Conservation (phyloP, 2,888 invertebrate species). For the Cheilosia soror region DNA sequence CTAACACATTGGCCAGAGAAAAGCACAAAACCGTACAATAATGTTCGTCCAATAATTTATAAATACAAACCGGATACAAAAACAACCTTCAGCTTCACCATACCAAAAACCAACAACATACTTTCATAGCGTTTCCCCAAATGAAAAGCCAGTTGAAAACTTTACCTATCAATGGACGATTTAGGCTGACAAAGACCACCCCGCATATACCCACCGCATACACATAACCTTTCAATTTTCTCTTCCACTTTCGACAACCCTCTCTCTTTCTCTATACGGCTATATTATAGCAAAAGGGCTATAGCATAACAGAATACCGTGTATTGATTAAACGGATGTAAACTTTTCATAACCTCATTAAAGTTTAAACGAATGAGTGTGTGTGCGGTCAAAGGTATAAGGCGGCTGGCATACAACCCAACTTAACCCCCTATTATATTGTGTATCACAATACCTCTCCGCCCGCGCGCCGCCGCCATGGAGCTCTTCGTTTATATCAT, state of each 20-base stretch:
- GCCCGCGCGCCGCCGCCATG: conserved; percentile 9
- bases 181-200: conserved; percentile 59
- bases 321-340: conserved; percentile 73
- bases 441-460: no score
- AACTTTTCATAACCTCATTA: conserved; percentile 75
- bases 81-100: neutral
- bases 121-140: conserved; percentile 23
- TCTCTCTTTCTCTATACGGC: neutral
- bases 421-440: neutral
- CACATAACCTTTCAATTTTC: conserved; percentile 38
- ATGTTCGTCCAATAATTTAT: conserved; percentile 58
- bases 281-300: conserved; percentile 1
- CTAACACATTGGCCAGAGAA: neutral
- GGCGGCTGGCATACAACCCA: neutral
- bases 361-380: conserved; percentile 64
- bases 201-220: conserved; percentile 47
- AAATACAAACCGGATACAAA: conserved; percentile 56
- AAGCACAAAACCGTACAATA: conserved; percentile 27
- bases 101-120: conserved; percentile 52
- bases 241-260: neutral
- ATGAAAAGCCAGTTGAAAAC: conserved; percentile 38
- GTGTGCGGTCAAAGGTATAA: conserved; percentile 44
- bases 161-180: conserved; percentile 62
- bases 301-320: conserved; percentile 57
- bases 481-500: conserved; percentile 52